phyloP scores from a whole-genome alignment of 2,888 invertebrate genomes.

The Aradus depressus region DNA sequence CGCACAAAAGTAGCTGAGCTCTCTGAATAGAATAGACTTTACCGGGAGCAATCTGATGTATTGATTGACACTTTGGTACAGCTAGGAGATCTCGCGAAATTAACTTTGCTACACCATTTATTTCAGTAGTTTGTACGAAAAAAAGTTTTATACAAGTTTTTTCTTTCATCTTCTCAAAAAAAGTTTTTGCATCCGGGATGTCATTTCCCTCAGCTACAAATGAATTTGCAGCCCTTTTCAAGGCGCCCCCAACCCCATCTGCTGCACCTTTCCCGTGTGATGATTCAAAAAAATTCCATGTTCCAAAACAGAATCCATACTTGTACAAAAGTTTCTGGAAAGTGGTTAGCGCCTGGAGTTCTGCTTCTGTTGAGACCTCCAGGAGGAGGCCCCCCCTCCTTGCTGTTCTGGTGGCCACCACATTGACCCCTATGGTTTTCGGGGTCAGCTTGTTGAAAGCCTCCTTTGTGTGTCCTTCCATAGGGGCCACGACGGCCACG shows the following conservation, averaged over 20 bases:
- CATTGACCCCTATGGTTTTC: too few relatives aligned
- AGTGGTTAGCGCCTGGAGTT: too few relatives aligned
- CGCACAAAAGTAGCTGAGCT: constrained; percentile 7
- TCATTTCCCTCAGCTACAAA: not conserved
- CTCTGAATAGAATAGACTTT: constrained; percentile 2
- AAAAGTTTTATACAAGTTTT: constrained; percentile 4
- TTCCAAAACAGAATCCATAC: constrained; percentile 6
- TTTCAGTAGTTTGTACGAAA: not conserved
- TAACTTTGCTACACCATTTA: not conserved
- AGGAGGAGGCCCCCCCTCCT: too few relatives aligned
- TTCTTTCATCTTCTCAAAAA: not conserved
- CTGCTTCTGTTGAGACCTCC: too few relatives aligned
- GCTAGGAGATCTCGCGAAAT: not conserved
- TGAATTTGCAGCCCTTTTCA: constrained; percentile 6
- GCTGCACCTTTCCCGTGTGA: constrained; percentile 11
- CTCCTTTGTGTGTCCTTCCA: too few relatives aligned
- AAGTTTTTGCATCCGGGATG: constrained; percentile 9
- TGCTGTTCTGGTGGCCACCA: too few relatives aligned
- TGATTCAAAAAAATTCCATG: constrained; percentile 11
- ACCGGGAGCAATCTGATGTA: constrained; percentile 6
- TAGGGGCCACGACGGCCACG: too few relatives aligned
- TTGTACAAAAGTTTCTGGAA: too few relatives aligned
- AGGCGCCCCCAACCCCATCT: constrained; percentile 12
- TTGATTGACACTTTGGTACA: constrained; percentile 1
- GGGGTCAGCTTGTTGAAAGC: too few relatives aligned